A percentile compares a stretch with the other conserved stretches of the same genome.
Conservation (phyloP, 2,888 invertebrate genomes). For the Philaethria dido region DNA sequence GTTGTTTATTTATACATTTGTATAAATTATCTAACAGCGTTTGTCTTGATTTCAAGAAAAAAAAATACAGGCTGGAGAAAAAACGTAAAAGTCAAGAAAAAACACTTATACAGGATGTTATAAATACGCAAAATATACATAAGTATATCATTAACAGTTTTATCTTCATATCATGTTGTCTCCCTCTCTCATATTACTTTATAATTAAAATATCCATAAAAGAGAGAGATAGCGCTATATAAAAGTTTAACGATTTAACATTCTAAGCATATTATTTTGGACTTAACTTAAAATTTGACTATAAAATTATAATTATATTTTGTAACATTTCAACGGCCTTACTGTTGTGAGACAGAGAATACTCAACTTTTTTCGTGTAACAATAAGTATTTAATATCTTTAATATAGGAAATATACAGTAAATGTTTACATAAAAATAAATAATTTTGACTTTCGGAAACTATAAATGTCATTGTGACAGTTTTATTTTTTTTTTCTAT, state of each 20-base stretch:
- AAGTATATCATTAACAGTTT: neutral
- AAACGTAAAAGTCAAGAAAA: too few species aligned
- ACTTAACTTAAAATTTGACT: neutral
- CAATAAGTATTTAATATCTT: slow-evolving; percentile 32
- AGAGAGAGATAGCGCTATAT: slow-evolving; percentile 1
- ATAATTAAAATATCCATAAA: neutral
- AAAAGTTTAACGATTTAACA: too few species aligned
- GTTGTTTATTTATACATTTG: neutral
- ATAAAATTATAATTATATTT: neutral
- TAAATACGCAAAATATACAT: too few species aligned
- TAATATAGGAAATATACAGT: slow-evolving; percentile 2
- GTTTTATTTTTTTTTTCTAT: neutral
- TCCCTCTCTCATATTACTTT: neutral
- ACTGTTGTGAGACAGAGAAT: slow-evolving; percentile 45
- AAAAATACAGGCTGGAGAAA: too few species aligned
- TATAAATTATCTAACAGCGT: too few species aligned
- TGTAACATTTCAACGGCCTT: slow-evolving; percentile 29
- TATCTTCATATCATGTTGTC: neutral
- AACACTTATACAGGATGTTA: too few species aligned
- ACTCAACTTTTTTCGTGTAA: slow-evolving; percentile 64
- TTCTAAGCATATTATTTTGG: neutral
- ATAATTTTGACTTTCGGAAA: neutral
- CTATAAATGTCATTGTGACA: neutral
- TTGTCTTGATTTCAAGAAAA: too few species aligned
- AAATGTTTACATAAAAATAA: slow-evolving; percentile 5